A percentile compares a stretch with the other conserved stretches of the same genome.
Conservation (phyloP, 1,140 invertebrate genomes). For the silkworm (Bombyx mori) region DNA sequence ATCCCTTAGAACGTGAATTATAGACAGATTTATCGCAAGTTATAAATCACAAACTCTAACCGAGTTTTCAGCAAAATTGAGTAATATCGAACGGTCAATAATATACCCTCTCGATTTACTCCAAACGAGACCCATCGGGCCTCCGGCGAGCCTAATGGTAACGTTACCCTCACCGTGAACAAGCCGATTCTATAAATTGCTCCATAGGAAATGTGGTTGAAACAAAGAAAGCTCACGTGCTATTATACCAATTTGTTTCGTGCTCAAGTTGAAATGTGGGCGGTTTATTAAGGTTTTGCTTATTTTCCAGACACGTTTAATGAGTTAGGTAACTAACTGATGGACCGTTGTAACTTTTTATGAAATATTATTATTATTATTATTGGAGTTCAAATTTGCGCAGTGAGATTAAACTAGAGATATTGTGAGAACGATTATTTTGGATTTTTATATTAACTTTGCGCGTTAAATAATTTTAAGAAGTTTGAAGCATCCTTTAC, state of each 20-base stretch:
- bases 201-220: constrained; percentile 5
- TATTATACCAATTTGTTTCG: constrained; percentile 2
- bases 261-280: neutral
- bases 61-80: neutral
- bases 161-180: constrained; percentile 8
- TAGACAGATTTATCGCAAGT: neutral
- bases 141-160: constrained; percentile 14
- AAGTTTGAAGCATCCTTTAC: too few relatives aligned
- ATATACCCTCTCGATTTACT: constrained; percentile 28
- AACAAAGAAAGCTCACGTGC: constrained; percentile 10
- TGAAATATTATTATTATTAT: too few relatives aligned
- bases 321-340: too few relatives aligned
- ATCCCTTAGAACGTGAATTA: too few relatives aligned
- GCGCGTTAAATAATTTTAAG: too few relatives aligned
- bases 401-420: too few relatives aligned
- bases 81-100: neutral
- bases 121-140: constrained; percentile 40
- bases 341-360: too few relatives aligned
- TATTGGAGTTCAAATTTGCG: too few relatives aligned
- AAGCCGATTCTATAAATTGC: constrained; percentile 15
- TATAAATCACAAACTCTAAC: neutral
- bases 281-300: too few relatives aligned
- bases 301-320: too few relatives aligned
- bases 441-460: too few relatives aligned
- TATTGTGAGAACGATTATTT: too few relatives aligned